A percentile compares a stretch with the other conserved stretches of the same genome.
phyloP scores from a whole-genome alignment of 1,140 invertebrate genomes.

The Neodiprion virginianus region DNA sequence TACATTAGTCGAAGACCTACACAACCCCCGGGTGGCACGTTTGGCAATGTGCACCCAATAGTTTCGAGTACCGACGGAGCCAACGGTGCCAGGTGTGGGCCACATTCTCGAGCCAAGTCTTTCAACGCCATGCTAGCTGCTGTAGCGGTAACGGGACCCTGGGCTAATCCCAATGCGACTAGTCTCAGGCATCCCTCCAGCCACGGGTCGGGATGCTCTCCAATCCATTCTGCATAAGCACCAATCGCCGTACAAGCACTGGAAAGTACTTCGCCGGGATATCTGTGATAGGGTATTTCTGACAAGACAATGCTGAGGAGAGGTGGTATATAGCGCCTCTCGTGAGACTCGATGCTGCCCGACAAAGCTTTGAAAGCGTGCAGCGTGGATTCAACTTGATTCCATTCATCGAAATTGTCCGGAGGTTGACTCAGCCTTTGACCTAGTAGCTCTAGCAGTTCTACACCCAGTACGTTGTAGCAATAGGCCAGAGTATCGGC shows the following conservation, averaged over 20 bases:
- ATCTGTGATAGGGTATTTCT: conserved; percentile 69
- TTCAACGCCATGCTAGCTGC: conserved; percentile 87
- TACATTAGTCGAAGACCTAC: conserved; percentile 79
- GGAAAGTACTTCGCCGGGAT: conserved; percentile 52
- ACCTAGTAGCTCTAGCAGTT: conserved; percentile 72
- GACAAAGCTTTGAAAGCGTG: conserved; percentile 83
- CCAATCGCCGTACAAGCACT: conserved; percentile 61
- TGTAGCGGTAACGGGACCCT: conserved; percentile 70
- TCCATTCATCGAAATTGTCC: conserved; percentile 61
- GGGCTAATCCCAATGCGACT: conserved; percentile 72
- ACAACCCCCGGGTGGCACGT: conserved; percentile 38
- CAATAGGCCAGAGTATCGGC: conserved; percentile 90
- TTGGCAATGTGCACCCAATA: conserved; percentile 45
- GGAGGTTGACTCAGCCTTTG: conserved; percentile 58
- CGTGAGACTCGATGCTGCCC: conserved; percentile 73
- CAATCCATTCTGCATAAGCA: conserved; percentile 84
- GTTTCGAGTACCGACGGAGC: conserved; percentile 61
- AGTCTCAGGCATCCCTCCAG: conserved; percentile 73
- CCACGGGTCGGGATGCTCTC: conserved; percentile 72
- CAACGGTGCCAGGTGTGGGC: conserved; percentile 73
- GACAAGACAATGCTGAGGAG: conserved; percentile 72
- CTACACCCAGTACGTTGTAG: conserved; percentile 76
- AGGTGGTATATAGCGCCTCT: conserved; percentile 68
- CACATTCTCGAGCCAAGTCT: conserved; percentile 83
- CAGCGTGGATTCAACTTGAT: conserved; percentile 78